Percentiles rank a stretch among this genome's conserved stretches.
Evolutionary conservation across 2,113 vertebrate genomes (phyloP).

Genomic region (Parus major): DNA sequence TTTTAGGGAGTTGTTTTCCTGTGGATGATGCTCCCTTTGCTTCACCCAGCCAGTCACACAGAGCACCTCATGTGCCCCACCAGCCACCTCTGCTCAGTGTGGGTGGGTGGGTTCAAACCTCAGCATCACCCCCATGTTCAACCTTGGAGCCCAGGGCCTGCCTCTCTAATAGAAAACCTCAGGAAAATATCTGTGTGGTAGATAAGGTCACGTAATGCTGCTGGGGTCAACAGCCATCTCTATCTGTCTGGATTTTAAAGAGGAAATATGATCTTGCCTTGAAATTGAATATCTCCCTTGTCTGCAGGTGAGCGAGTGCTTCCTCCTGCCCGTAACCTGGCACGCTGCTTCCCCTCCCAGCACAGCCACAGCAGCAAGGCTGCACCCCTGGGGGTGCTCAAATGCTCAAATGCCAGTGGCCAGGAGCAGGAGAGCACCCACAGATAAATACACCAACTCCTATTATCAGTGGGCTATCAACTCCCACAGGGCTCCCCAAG

Average conservation of each 20-base stretch:
- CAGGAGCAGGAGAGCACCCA: not conserved
- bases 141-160: not conserved
- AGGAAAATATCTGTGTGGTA: not conserved
- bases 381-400: not conserved
- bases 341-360: accelerated
- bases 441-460: not conserved
- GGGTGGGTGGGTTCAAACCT: not conserved
- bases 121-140: accelerated
- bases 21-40: not conserved
- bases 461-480: not conserved
- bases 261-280: conserved; percentile 1
- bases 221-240: conserved; percentile 35
- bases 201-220: conserved; percentile 17
- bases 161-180: conserved; percentile 13
- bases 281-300: not conserved
- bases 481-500: not conserved
- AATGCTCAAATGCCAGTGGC: too few species aligned
- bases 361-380: not conserved
- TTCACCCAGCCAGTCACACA: accelerated
- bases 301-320: accelerated
- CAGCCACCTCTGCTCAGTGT: not conserved
- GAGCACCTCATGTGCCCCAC: not conserved
- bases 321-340: not conserved
- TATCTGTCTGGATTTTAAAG: not conserved
- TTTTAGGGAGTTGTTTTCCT: not conserved